Percentiles rank a stretch among this genome's conserved stretches.
Conservation (phyloP, 2,113 vertebrate species). For the Corythaixoides concolor region DNA sequence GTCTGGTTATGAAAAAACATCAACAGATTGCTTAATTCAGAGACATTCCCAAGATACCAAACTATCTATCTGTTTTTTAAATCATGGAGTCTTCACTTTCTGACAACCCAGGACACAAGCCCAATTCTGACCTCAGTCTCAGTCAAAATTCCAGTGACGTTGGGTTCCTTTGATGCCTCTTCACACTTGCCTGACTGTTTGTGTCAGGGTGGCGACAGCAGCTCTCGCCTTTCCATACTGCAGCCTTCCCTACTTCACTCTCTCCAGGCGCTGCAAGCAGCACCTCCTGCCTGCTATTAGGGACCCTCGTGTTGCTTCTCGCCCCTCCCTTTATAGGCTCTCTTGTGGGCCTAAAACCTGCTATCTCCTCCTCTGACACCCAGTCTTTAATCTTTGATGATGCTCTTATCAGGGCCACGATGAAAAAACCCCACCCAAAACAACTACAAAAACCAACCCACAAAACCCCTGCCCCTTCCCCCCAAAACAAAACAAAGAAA, state of each 20-base stretch:
- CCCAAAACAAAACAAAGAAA: background rate
- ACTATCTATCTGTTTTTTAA: background rate
- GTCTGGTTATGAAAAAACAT: background rate
- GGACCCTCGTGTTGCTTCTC: background rate
- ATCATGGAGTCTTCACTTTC: background rate
- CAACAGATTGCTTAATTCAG: background rate
- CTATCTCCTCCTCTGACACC: background rate
- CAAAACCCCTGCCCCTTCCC: accelerated
- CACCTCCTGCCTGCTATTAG: accelerated
- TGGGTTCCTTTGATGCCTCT: background rate
- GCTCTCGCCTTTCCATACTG: background rate
- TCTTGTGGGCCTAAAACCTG: background rate
- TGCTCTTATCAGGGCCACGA: background rate
- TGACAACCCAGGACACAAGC: background rate
- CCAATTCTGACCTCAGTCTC: background rate
- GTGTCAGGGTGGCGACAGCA: background rate
- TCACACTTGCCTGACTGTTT: background rate
- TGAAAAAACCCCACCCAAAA: background rate
- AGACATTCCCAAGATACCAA: background rate
- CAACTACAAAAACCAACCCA: background rate
- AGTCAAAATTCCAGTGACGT: background rate
- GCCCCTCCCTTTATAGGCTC: background rate
- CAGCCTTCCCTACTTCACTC: background rate
- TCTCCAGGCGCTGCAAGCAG: background rate
- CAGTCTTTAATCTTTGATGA: background rate